Conservation (phyloP, 30 jellyfish, hydroid and myxozoan species). For the Chironex yamaguchii region DNA sequence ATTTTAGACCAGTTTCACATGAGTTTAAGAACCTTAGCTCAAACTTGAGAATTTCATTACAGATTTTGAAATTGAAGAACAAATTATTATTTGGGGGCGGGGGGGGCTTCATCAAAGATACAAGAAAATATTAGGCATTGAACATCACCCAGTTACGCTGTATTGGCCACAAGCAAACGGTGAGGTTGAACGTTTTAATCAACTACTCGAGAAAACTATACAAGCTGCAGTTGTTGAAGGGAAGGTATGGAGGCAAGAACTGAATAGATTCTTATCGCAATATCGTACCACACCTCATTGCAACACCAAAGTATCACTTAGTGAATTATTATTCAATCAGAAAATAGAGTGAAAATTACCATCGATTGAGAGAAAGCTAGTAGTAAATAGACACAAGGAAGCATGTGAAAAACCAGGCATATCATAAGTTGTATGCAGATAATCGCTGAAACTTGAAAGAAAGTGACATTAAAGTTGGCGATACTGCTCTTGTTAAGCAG, state of each 20-base stretch:
- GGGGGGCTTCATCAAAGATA: too few relatives aligned
- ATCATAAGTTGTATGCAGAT: slow-evolving; percentile 3
- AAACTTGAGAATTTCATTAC: slow-evolving; percentile 29
- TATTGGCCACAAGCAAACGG: slow-evolving; percentile 28
- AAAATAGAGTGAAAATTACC: slow-evolving; percentile 9
- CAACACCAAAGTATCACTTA: background rate
- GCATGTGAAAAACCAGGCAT: slow-evolving; percentile 35
- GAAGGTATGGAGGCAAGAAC: slow-evolving; percentile 8
- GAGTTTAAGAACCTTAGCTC: slow-evolving; percentile 26
- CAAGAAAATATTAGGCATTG: slow-evolving; percentile 6
- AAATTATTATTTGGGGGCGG: slow-evolving; percentile 21
- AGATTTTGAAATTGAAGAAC: slow-evolving; percentile 41
- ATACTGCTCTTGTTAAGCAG: slow-evolving; percentile 33
- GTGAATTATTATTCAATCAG: background rate
- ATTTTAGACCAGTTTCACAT: slow-evolving; percentile 42
- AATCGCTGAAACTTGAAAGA: slow-evolving; percentile 10
- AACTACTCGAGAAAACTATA: background rate
- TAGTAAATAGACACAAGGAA: background rate
- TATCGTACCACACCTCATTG: slow-evolving; percentile 3
- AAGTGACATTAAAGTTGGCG: too few relatives aligned
- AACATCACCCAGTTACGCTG: slow-evolving; percentile 10
- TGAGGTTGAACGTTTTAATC: background rate
- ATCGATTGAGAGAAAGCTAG: background rate
- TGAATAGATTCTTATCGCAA: slow-evolving; percentile 9
- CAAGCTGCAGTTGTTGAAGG: slow-evolving; percentile 23